phyloP scores from a whole-genome alignment of 35 echinoderm and acorn worm species.

The Eucidaris tribuloides region DNA sequence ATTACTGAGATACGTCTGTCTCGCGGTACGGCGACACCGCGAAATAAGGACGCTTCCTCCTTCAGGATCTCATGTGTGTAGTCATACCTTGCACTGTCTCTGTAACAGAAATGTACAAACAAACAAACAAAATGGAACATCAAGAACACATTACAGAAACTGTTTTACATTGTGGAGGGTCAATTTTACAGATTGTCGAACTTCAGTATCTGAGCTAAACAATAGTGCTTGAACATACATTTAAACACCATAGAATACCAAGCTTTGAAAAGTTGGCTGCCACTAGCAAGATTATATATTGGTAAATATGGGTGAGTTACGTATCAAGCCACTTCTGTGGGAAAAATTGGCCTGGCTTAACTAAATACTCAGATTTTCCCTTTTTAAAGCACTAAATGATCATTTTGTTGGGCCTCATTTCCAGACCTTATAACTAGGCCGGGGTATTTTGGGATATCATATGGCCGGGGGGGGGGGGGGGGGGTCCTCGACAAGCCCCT shows the following conservation, averaged over 20 bases:
- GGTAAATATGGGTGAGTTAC: too few relatives aligned
- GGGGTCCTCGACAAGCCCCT: too few relatives aligned
- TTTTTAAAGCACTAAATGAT: too few relatives aligned
- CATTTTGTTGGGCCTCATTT: too few relatives aligned
- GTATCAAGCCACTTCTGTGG: too few relatives aligned
- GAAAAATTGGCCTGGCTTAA: too few relatives aligned
- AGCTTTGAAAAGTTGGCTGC: not conserved
- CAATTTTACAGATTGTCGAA: not conserved
- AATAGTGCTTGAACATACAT: too few relatives aligned
- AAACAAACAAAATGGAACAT: not conserved
- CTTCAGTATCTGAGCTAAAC: not conserved
- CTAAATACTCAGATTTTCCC: too few relatives aligned
- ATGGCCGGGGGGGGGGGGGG: too few relatives aligned
- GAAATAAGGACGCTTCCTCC: constrained; percentile 69
- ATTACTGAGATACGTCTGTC: constrained; percentile 76
- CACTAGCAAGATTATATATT: too few relatives aligned
- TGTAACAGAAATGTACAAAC: constrained; percentile 25
- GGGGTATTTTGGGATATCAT: too few relatives aligned
- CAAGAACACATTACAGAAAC: not conserved
- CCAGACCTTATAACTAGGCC: too few relatives aligned
- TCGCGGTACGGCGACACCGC: constrained; percentile 44
- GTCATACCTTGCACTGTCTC: constrained; percentile 63
- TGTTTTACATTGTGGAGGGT: not conserved
- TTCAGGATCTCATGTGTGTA: constrained; percentile 96
- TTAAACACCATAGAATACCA: not conserved